Evolutionary conservation across 2,113 vertebrate genomes (phyloP).

Genomic region (Callipepla californica): DNA sequence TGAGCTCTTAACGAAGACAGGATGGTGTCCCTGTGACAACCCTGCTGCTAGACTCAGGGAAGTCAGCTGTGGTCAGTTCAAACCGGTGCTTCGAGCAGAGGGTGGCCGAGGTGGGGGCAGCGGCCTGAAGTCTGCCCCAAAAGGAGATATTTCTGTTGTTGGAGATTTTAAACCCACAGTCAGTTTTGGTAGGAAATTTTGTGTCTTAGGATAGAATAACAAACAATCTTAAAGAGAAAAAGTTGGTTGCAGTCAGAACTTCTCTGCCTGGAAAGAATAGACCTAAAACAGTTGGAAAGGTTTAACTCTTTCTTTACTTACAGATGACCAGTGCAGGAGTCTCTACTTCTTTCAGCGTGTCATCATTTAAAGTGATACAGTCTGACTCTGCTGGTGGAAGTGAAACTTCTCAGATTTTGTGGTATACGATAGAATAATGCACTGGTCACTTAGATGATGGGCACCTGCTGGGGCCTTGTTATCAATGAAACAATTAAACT

Average conservation of each 20-base stretch:
- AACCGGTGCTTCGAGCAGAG: not conserved
- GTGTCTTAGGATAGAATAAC: slow-evolving; percentile 11
- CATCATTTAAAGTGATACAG: not conserved
- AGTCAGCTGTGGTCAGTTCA: not conserved
- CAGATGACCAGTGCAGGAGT: not conserved
- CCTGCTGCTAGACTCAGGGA: not conserved
- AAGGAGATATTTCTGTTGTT: not conserved
- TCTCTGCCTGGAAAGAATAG: not conserved
- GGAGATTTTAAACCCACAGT: not conserved
- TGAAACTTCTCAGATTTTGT: not conserved
- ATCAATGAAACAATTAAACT: not conserved
- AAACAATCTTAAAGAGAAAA: not conserved
- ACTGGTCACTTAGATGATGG: not conserved
- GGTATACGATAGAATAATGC: not conserved
- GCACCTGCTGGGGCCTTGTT: rapidly evolving
- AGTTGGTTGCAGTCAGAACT: not conserved
- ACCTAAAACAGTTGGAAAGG: not conserved
- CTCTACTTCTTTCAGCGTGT: not conserved
- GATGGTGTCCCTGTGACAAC: not conserved
- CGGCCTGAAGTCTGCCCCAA: not conserved
- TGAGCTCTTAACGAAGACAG: rapidly evolving
- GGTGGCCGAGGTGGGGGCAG: not conserved
- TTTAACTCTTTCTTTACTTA: not conserved
- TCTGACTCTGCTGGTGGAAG: not conserved
- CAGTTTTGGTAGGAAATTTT: slow-evolving; percentile 4